Percentiles rank a stretch among this genome's conserved stretches.
Conservation (phyloP, 2,888 invertebrate species). For the Gastracanthus pulcherrimus region DNA sequence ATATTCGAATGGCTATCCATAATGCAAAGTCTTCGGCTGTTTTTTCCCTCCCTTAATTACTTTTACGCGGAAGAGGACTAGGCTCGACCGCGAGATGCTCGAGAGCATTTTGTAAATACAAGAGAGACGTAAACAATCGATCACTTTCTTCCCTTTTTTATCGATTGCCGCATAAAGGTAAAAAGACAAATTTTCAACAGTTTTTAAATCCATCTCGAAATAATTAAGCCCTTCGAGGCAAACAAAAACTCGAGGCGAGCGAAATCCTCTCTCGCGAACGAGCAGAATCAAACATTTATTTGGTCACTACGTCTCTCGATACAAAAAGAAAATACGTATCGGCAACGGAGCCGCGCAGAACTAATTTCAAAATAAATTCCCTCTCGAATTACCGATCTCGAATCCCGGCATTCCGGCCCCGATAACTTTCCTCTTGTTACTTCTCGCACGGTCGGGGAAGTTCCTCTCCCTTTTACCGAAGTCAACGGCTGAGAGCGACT, state of each 20-base stretch:
- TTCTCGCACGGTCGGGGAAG: background rate
- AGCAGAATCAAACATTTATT: conserved; percentile 23
- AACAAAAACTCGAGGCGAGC: background rate
- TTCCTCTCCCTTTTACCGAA: background rate
- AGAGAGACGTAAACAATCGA: conserved; percentile 20
- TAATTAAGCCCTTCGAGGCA: background rate
- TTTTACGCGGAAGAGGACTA: conserved; percentile 35
- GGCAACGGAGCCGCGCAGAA: background rate
- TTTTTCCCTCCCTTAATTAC: conserved; percentile 55
- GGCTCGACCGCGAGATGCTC: background rate
- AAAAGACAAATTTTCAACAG: background rate
- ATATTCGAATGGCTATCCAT: conserved; percentile 58
- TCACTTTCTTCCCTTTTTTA: background rate
- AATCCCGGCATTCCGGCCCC: too few species aligned
- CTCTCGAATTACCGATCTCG: conserved; percentile 33
- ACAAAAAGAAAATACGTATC: background rate
- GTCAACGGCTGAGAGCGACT: background rate
- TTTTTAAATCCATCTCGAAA: background rate
- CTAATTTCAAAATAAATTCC: conserved; percentile 53
- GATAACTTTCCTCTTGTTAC: conserved; percentile 30
- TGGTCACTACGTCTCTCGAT: conserved; percentile 12
- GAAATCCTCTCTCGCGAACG: background rate
- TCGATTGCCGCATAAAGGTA: background rate
- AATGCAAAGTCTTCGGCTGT: conserved; percentile 51
- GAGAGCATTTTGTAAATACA: conserved; percentile 21